A percentile compares a stretch with the other conserved stretches of the same genome.
phyloP scores from a whole-genome alignment of 2,888 invertebrate species.

The Cantharis rustica region DNA sequence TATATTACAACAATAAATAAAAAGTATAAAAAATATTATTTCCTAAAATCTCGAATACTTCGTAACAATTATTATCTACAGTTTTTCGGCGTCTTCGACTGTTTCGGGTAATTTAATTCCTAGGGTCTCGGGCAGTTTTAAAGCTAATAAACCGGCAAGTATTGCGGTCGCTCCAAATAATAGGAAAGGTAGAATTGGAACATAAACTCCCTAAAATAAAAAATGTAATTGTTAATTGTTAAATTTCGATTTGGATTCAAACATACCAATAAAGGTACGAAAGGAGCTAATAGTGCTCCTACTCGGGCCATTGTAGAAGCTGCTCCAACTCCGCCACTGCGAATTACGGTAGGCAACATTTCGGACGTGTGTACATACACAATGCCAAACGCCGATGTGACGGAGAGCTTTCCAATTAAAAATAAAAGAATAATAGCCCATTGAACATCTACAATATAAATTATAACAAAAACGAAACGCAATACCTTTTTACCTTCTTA shows the following conservation, averaged over 20 bases:
- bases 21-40: not conserved
- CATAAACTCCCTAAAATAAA: constrained; percentile 56
- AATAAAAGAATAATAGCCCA: constrained; percentile 64
- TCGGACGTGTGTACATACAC: constrained; percentile 68
- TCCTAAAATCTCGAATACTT: not conserved
- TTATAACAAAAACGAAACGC: not conserved
- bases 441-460: constrained; percentile 51
- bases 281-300: constrained; percentile 67
- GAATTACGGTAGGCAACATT: constrained; percentile 59
- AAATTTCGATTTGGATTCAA: not conserved
- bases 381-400: constrained; percentile 67
- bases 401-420: constrained; percentile 66
- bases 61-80: constrained; percentile 32
- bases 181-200: constrained; percentile 59
- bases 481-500: constrained; percentile 39
- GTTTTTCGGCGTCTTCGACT: constrained; percentile 57
- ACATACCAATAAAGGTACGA: constrained; percentile 63
- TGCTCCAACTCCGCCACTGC: constrained; percentile 65
- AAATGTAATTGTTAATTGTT: not conserved
- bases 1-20: not conserved
- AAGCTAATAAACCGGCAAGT: constrained; percentile 58
- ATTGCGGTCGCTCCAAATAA: constrained; percentile 61
- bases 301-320: constrained; percentile 64
- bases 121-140: constrained; percentile 68
- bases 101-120: constrained; percentile 66